Conservation (phyloP, 1,140 invertebrate species). For the Hyposmocoma kahamanoa region DNA sequence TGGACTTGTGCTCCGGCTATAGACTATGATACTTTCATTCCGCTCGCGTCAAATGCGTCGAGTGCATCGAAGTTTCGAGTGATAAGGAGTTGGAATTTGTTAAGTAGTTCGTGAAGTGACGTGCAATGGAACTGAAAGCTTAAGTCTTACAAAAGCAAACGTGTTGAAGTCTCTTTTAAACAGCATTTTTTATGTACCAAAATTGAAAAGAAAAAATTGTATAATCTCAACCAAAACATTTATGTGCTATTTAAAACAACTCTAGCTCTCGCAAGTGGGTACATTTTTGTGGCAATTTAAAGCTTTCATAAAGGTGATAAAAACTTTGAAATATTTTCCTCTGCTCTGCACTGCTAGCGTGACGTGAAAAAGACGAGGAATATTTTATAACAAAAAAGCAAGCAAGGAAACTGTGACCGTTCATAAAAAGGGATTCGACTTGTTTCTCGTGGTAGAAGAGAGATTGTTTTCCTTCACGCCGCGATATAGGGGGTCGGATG, state of each 20-base stretch:
- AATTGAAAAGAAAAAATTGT: too few relatives aligned
- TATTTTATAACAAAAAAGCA: slow-evolving; percentile 48
- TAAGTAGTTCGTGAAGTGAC: too few relatives aligned
- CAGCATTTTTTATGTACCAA: too few relatives aligned
- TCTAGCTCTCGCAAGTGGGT: too few relatives aligned
- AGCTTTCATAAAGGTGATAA: not conserved
- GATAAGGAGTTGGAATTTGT: too few relatives aligned
- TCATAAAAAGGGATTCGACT: slow-evolving; percentile 61
- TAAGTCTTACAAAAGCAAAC: too few relatives aligned
- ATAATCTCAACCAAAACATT: too few relatives aligned
- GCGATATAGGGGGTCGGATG: slow-evolving; percentile 45
- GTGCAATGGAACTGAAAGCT: too few relatives aligned
- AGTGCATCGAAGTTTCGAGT: not conserved
- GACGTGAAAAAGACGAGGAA: slow-evolving; percentile 40
- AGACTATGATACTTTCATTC: slow-evolving; percentile 49
- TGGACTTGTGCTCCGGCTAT: slow-evolving; percentile 45
- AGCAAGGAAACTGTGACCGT: slow-evolving; percentile 37
- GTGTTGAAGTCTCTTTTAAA: too few relatives aligned
- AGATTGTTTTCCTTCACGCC: slow-evolving; percentile 61
- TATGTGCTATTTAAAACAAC: too few relatives aligned
- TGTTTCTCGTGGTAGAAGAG: slow-evolving; percentile 48
- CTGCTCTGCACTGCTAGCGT: slow-evolving; percentile 31
- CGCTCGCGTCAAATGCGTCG: slow-evolving; percentile 27
- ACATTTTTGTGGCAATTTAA: not conserved
- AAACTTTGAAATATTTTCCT: slow-evolving; percentile 28